phyloP scores from a whole-genome alignment of 1,140 invertebrate genomes.

The Parasteatoda tepidariorum region DNA sequence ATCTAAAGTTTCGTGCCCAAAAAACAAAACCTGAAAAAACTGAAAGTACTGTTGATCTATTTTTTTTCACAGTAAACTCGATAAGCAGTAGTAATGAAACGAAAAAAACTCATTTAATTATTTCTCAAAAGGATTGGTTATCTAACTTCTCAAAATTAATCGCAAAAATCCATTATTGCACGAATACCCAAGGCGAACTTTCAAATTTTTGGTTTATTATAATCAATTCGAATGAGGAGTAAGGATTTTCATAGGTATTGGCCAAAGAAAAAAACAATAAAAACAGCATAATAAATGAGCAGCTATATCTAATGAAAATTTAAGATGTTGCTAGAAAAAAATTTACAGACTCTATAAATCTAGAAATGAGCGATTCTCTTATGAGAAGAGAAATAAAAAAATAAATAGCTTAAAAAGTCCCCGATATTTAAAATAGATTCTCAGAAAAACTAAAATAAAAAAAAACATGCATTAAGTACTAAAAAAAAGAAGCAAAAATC shows the following conservation, averaged over 20 bases:
- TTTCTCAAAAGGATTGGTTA: not conserved
- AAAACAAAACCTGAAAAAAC: not conserved
- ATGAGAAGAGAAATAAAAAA: not conserved
- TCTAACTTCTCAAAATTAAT: slow-evolving; percentile 31
- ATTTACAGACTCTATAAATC: slow-evolving; percentile 36
- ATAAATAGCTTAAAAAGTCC: not conserved
- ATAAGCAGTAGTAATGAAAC: not conserved
- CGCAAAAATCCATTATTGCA: slow-evolving; percentile 44
- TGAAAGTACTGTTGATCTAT: not conserved
- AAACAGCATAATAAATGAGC: slow-evolving; percentile 17
- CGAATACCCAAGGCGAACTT: not conserved
- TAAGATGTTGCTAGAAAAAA: not conserved
- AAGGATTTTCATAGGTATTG: not conserved
- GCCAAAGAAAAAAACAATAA: slow-evolving; percentile 12
- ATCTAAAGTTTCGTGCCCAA: not conserved
- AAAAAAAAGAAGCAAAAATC: slow-evolving; percentile 13
- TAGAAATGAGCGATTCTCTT: slow-evolving; percentile 9
- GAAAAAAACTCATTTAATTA: not conserved
- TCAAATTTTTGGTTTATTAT: slow-evolving; percentile 32
- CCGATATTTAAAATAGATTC: slow-evolving; percentile 49
- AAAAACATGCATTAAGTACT: not conserved
- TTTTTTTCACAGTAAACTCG: not conserved
- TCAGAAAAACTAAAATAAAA: not conserved
- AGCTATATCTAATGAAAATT: slow-evolving; percentile 43
- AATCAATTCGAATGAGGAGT: slow-evolving; percentile 28